Evolutionary conservation across 2,888 invertebrate species (phyloP).

Genomic region (Pycnomerus fuliginosus): DNA sequence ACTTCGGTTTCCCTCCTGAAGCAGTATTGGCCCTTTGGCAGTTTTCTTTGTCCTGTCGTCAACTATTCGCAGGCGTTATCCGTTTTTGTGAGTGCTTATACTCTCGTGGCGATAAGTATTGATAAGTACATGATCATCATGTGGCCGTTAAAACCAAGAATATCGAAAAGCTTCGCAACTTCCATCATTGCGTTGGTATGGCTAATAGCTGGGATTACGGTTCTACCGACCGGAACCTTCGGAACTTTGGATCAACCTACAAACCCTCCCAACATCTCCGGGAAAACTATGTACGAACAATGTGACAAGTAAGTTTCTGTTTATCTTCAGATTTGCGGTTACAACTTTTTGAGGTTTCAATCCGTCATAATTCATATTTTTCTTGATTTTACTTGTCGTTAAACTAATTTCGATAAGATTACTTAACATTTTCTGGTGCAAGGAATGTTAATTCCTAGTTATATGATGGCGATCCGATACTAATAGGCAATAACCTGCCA

Average conservation of each 20-base stretch:
- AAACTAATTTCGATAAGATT: too few relatives aligned
- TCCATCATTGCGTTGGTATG: constrained; percentile 71
- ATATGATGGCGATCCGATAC: too few relatives aligned
- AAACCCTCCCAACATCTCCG: constrained; percentile 27
- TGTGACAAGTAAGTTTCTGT: constrained; percentile 69
- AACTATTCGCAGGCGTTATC: constrained; percentile 81
- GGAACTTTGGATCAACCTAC: constrained; percentile 65
- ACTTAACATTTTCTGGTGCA: too few relatives aligned
- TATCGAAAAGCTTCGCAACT: constrained; percentile 72
- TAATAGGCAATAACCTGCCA: too few relatives aligned
- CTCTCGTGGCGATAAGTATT: constrained; percentile 85
- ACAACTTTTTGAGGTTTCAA: too few relatives aligned
- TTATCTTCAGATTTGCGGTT: too few relatives aligned
- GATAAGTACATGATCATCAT: constrained; percentile 90
- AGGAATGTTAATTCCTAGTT: too few relatives aligned
- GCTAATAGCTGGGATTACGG: constrained; percentile 74
- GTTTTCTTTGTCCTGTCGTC: constrained; percentile 77
- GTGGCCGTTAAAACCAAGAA: constrained; percentile 79
- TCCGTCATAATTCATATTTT: too few relatives aligned
- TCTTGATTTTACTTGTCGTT: too few relatives aligned
- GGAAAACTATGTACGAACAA: constrained; percentile 56
- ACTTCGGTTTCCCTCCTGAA: constrained; percentile 80
- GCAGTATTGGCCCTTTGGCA: constrained; percentile 88
- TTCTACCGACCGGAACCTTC: constrained; percentile 79
- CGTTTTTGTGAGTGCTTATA: constrained; percentile 84